Evolutionary conservation across 2,797 vertebrate species (phyloP).

Genomic region (Chelon labrosus): DNA sequence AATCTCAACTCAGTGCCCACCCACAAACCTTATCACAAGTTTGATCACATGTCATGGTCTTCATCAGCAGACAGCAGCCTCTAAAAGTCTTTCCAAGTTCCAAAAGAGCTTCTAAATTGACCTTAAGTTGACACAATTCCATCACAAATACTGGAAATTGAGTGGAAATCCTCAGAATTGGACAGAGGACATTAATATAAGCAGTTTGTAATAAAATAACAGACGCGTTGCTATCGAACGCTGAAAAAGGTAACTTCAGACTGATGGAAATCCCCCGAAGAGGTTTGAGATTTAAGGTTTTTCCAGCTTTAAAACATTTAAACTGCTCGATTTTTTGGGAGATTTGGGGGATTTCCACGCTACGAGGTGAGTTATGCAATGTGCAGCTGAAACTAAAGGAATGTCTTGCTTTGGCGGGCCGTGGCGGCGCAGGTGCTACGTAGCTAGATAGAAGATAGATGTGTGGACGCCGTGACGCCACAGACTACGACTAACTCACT

Average conservation of each 20-base stretch:
- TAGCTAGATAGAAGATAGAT: constrained; percentile 3
- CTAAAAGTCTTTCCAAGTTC: background rate
- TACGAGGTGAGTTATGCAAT: constrained; percentile 14
- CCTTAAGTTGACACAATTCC: background rate
- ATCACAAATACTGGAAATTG: background rate
- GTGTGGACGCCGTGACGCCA: background rate
- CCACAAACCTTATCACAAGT: background rate
- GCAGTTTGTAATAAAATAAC: constrained; percentile 9
- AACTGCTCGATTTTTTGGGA: constrained; percentile 1
- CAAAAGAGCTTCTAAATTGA: background rate
- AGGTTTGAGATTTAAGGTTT: background rate
- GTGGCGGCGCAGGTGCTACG: constrained; percentile 7
- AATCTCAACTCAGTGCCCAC: background rate
- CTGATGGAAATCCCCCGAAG: constrained; percentile 14
- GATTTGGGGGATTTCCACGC: constrained; percentile 35
- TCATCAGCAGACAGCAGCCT: background rate
- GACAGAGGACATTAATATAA: background rate
- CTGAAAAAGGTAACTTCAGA: constrained; percentile 11
- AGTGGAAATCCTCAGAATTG: background rate
- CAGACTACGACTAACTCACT: constrained; percentile 3
- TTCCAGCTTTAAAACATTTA: constrained; percentile 4
- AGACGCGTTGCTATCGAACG: background rate
- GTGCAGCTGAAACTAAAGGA: background rate
- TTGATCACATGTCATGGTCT: background rate
- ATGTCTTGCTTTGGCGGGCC: constrained; percentile 4